Evolutionary conservation across 2,888 invertebrate genomes (phyloP).

Genomic region (Lasioglossum vierecki): DNA sequence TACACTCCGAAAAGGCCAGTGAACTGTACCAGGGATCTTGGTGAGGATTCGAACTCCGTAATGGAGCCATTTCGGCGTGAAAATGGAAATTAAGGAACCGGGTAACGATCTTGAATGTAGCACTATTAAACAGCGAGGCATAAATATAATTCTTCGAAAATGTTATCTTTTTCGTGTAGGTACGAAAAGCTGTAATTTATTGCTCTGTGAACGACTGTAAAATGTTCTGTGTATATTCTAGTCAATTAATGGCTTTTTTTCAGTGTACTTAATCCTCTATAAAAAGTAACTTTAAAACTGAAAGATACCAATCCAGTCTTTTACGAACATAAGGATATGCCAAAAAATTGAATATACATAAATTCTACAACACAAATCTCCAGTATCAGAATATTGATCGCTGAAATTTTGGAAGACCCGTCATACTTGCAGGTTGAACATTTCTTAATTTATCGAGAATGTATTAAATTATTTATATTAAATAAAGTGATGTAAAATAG

Average conservation of each 20-base stretch:
- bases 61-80: constrained; percentile 26
- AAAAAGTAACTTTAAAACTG: background rate
- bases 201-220: background rate
- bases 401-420: background rate
- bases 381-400: background rate
- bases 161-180: background rate
- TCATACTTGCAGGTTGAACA: background rate
- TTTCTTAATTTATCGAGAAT: background rate
- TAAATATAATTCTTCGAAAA: background rate
- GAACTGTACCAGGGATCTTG: constrained; percentile 3
- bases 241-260: background rate
- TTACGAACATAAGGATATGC: background rate
- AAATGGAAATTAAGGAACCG: constrained; percentile 9
- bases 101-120: background rate
- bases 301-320: background rate
- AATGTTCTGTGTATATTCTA: background rate
- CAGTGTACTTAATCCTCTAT: background rate
- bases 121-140: background rate
- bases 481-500: background rate
- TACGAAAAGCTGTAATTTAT: background rate
- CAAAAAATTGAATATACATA: background rate
- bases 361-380: background rate
- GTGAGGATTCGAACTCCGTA: background rate
- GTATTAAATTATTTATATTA: background rate
- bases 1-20: constrained; percentile 33